phyloP scores from a whole-genome alignment of 2,113 vertebrate species.

The Misgurnus mizolepis region DNA sequence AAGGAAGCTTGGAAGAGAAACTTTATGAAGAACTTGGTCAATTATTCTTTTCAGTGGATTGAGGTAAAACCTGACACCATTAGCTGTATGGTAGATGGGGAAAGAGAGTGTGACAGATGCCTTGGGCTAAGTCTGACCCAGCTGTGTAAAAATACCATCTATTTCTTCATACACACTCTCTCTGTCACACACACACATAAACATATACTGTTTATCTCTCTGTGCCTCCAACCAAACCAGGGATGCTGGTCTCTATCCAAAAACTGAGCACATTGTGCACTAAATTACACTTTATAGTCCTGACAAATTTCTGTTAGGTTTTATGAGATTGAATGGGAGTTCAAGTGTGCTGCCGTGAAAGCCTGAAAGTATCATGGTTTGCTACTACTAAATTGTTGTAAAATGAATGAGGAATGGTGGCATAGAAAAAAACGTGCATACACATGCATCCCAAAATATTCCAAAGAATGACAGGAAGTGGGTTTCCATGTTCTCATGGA shows the following conservation, averaged over 20 bases:
- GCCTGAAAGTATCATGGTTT: neutral
- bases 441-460: constrained; percentile 44
- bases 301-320: neutral
- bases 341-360: neutral
- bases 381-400: neutral
- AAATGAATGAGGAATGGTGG: constrained; percentile 6
- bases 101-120: constrained; percentile 44
- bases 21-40: constrained; percentile 10
- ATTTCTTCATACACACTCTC: constrained; percentile 29
- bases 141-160: constrained; percentile 58
- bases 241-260: constrained; percentile 35
- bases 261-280: constrained; percentile 32
- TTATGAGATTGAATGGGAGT: neutral
- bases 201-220: constrained; percentile 52
- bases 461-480: constrained; percentile 57
- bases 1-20: neutral
- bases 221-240: constrained; percentile 35
- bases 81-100: constrained; percentile 51
- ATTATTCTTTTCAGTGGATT: constrained; percentile 27
- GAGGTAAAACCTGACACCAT: constrained; percentile 52
- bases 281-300: constrained; percentile 15
- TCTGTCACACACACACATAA: constrained; percentile 20
- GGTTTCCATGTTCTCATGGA: constrained; percentile 27
- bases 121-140: constrained; percentile 61
- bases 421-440: neutral